phyloP scores from a whole-genome alignment of 2,113 vertebrate species.

The Alethe diademata region DNA sequence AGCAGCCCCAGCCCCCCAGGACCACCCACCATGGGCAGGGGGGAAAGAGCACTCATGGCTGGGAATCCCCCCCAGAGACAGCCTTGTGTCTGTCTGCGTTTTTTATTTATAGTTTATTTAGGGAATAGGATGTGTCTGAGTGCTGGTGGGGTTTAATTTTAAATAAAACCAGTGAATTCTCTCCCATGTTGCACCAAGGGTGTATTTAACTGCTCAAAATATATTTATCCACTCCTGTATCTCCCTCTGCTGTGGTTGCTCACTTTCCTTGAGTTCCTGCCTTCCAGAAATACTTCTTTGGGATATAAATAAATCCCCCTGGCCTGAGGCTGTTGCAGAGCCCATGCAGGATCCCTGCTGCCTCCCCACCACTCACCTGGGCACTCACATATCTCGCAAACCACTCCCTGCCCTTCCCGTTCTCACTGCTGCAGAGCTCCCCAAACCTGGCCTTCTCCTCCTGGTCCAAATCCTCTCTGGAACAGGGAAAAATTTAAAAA shows the following conservation, averaged over 20 bases:
- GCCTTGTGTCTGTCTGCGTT: accelerated
- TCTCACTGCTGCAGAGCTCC: constrained; percentile 87
- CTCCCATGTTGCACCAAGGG: background rate
- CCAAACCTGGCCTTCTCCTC: constrained; percentile 95
- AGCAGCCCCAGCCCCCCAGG: accelerated
- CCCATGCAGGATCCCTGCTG: accelerated
- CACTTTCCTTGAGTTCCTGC: accelerated
- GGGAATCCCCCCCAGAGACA: background rate
- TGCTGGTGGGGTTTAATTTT: background rate
- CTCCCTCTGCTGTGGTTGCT: background rate
- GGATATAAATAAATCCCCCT: background rate
- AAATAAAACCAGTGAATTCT: background rate
- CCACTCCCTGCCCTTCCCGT: constrained; percentile 92
- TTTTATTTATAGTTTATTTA: too few species aligned
- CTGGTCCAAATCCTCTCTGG: constrained; percentile 91
- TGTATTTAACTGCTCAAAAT: background rate
- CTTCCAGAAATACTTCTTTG: background rate
- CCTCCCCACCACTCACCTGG: constrained; percentile 73
- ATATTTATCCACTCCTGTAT: accelerated
- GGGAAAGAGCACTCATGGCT: background rate
- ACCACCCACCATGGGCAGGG: accelerated
- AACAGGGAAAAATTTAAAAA: background rate
- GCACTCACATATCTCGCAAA: constrained; percentile 92
- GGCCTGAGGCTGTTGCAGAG: background rate
- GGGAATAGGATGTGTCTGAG: background rate